Conservation (phyloP, 2,888 invertebrate species). For the Thumatha senex region DNA sequence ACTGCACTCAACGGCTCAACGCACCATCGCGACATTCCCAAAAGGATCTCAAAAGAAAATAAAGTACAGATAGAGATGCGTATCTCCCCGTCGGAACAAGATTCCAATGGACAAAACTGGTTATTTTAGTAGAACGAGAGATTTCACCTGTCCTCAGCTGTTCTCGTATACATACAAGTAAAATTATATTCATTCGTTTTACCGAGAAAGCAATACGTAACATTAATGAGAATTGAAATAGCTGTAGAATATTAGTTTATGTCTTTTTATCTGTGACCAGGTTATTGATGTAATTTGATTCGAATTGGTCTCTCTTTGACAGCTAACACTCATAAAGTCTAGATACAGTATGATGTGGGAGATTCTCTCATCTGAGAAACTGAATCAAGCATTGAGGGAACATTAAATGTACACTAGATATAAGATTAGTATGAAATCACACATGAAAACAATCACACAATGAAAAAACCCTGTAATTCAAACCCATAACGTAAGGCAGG, state of each 20-base stretch:
- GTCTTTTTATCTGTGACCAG: slow-evolving; percentile 13
- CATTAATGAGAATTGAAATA: slow-evolving; percentile 19
- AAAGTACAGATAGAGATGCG: slow-evolving; percentile 20
- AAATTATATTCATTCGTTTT: slow-evolving; percentile 40
- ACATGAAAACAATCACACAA: no score
- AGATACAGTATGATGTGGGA: no score
- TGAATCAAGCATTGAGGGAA: no score
- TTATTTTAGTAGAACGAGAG: slow-evolving; percentile 60
- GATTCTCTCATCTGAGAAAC: no score
- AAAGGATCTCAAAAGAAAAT: slow-evolving; percentile 31
- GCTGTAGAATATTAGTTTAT: slow-evolving; percentile 11
- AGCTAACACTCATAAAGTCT: no score
- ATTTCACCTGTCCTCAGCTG: slow-evolving; percentile 62
- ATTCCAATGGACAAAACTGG: slow-evolving; percentile 52
- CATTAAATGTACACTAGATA: no score
- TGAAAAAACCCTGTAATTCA: no score
- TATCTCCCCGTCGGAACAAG: slow-evolving; percentile 45
- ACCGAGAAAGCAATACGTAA: slow-evolving; percentile 47
- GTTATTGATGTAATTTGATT: no score
- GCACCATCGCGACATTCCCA: slow-evolving; percentile 42
- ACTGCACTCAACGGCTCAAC: slow-evolving; percentile 9
- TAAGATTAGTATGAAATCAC: no score
- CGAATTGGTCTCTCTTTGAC: no score
- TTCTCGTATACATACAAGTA: slow-evolving; percentile 40
- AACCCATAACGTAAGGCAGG: no score